phyloP scores from a whole-genome alignment of 2,797 vertebrate species.

The Tapera naevia region DNA sequence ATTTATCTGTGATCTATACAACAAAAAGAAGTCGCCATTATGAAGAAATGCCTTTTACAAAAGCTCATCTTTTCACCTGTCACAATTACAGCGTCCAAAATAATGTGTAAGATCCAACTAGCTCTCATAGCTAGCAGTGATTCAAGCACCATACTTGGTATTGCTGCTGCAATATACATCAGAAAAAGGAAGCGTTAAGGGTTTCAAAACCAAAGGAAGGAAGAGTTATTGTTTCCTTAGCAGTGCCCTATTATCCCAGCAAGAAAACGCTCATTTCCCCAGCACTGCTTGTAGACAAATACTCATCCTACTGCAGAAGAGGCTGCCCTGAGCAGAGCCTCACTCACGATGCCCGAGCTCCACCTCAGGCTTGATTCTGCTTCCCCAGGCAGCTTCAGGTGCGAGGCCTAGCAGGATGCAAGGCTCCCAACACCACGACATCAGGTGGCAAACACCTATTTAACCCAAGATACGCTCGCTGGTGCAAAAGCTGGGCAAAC shows the following conservation, averaged over 20 bases:
- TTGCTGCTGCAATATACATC: not conserved
- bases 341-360: not conserved
- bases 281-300: fast-evolving
- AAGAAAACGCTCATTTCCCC: not conserved
- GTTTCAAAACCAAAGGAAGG: not conserved
- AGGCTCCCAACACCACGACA: not conserved
- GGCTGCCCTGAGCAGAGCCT: not conserved
- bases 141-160: not conserved
- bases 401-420: not conserved
- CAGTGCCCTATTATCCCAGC: fast-evolving
- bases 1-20: not conserved
- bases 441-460: not conserved
- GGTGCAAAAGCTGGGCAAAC: not conserved
- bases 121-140: not conserved
- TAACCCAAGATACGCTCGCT: not conserved
- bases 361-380: not conserved
- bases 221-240: not conserved
- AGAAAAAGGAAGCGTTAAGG: not conserved
- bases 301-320: no score
- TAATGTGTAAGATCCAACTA: fast-evolving
- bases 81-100: not conserved
- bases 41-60: not conserved
- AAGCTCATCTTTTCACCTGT: not conserved
- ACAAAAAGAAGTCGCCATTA: not conserved
- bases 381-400: not conserved